Percentiles rank a stretch among this genome's conserved stretches.
Conservation (phyloP, 2,113 vertebrate genomes). For the Tonatia bakeri region DNA sequence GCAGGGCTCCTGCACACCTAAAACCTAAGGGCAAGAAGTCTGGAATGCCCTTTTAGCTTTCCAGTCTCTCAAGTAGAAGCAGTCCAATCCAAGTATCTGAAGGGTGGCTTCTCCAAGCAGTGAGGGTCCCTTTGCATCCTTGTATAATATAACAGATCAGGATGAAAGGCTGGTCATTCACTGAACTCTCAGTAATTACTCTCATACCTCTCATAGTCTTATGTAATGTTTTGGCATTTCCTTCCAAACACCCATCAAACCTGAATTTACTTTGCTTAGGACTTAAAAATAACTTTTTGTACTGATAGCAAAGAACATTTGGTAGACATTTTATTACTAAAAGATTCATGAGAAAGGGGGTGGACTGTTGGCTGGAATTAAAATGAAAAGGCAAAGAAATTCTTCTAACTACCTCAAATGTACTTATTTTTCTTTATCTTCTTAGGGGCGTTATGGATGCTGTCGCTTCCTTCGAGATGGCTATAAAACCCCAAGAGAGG, state of each 20-base stretch:
- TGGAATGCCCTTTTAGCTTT: background rate
- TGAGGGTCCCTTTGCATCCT: background rate
- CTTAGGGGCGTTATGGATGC: slow-evolving; percentile 96
- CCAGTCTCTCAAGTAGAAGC: background rate
- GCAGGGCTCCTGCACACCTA: background rate
- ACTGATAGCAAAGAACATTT: background rate
- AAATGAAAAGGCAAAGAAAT: slow-evolving; percentile 21
- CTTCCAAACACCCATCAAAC: background rate
- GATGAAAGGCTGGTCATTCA: background rate
- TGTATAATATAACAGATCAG: background rate
- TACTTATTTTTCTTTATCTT: slow-evolving; percentile 56
- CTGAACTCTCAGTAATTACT: background rate
- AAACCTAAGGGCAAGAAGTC: background rate
- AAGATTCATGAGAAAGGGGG: background rate
- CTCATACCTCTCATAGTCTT: background rate
- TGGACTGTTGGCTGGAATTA: background rate
- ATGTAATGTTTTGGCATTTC: background rate
- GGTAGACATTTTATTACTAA: background rate
- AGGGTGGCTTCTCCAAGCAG: background rate
- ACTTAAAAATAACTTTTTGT: slow-evolving; percentile 23
- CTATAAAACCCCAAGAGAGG: slow-evolving; percentile 97
- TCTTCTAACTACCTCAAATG: slow-evolving; percentile 2
- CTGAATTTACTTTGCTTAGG: slow-evolving; percentile 18
- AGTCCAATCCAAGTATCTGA: background rate
- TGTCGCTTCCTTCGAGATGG: slow-evolving; percentile 97